Conservation (phyloP, 2,113 vertebrate species). For the Empidonax alnorum region DNA sequence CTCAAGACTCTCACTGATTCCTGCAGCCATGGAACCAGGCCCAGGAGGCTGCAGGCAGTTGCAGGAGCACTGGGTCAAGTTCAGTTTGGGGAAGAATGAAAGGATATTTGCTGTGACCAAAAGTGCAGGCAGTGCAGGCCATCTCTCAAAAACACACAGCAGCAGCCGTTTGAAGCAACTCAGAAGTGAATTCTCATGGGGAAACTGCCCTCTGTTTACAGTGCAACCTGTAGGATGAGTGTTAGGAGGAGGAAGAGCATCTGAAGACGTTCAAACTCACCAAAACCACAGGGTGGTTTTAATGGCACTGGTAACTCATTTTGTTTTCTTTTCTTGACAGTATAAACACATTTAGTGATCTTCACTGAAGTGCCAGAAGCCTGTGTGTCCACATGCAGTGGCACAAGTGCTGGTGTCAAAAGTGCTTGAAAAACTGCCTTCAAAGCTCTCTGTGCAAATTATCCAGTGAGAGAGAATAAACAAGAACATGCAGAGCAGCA, state of each 20-base stretch:
- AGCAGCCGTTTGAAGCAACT: neutral
- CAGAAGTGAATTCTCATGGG: neutral
- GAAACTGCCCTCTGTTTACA: neutral
- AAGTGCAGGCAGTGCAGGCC: neutral
- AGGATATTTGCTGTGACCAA: neutral
- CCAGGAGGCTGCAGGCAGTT: neutral
- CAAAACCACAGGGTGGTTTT: neutral
- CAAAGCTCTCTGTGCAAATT: neutral
- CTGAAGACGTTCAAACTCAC: neutral
- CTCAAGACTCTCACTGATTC: neutral
- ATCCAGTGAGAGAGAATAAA: neutral
- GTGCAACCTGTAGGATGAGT: accelerated
- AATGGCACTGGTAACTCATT: neutral
- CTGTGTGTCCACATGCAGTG: neutral
- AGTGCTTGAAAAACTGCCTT: neutral
- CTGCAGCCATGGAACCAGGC: neutral
- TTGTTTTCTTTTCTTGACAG: neutral
- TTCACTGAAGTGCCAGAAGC: neutral
- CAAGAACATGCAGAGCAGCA: neutral
- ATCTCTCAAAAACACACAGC: neutral
- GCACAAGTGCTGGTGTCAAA: neutral
- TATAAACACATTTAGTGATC: neutral
- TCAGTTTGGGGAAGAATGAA: neutral
- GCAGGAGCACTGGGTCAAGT: neutral
- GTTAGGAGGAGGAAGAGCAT: neutral